Percentiles rank a stretch among this genome's conserved stretches.
These are phyloP conservation scores for Barnardius zonarius DNA, from an alignment of 2,113 vertebrate species.

Conservation along the genomic window DNA sequence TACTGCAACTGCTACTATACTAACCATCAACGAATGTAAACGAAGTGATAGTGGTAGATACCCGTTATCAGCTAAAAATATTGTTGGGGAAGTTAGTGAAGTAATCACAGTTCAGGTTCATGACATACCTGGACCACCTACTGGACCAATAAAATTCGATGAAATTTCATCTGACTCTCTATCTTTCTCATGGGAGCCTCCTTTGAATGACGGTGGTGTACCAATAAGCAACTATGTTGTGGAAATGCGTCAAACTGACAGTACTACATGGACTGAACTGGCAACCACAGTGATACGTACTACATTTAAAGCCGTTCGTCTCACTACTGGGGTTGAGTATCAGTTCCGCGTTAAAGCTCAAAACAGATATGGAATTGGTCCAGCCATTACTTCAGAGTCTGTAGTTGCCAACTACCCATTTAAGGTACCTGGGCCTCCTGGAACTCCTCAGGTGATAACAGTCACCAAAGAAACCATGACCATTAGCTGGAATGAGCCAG, in stretches of 20 bases:
- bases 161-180: conserved; percentile 90
- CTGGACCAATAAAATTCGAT: conserved; percentile 91
- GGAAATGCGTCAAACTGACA: conserved; percentile 92
- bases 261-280: conserved; percentile 88
- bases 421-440: conserved; percentile 93
- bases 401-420: conserved; percentile 93
- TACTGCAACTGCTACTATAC: conserved; percentile 85
- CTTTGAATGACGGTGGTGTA: conserved; percentile 95
- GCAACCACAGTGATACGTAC: conserved; percentile 91
- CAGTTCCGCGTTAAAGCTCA: conserved; percentile 97
- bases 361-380: conserved; percentile 93
- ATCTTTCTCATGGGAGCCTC: conserved; percentile 91
- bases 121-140: conserved; percentile 94
- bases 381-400: conserved; percentile 86
- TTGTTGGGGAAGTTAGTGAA: conserved; percentile 89
- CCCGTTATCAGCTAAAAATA: conserved; percentile 90
- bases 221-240: conserved; percentile 94
- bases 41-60: conserved; percentile 89
- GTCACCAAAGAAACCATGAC: conserved; percentile 95
- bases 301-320: conserved; percentile 88
- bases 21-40: conserved; percentile 88
- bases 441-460: conserved; percentile 88
- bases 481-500: conserved; percentile 95
- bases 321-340: conserved; percentile 92
- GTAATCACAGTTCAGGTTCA: conserved; percentile 89